Conservation (phyloP, 2,888 invertebrate species). For the Liopterus haemorrhoidalis region DNA sequence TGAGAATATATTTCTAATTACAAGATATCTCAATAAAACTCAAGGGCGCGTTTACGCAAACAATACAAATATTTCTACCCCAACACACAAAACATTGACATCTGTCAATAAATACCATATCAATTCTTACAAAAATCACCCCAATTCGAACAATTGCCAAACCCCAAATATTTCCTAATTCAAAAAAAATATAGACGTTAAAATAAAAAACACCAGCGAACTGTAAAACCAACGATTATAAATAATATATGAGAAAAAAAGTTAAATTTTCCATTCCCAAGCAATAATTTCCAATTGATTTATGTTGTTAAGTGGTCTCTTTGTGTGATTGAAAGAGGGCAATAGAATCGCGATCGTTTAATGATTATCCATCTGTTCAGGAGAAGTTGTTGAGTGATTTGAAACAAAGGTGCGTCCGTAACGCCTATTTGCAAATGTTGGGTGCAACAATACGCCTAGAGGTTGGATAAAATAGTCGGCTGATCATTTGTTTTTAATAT, state of each 20-base stretch:
- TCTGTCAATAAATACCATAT: no score
- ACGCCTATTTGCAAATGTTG: constrained; percentile 30
- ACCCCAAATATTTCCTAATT: not conserved
- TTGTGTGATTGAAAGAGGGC: no score
- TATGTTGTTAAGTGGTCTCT: not conserved
- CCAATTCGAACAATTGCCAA: not conserved
- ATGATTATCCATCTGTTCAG: constrained; percentile 23
- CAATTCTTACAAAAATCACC: not conserved
- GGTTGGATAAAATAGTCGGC: no score
- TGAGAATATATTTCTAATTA: no score
- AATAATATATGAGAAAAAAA: not conserved
- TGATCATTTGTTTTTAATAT: constrained; percentile 6
- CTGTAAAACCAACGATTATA: not conserved
- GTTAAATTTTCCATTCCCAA: not conserved
- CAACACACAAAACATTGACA: not conserved
- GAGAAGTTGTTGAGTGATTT: not conserved
- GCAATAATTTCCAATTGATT: constrained; percentile 7
- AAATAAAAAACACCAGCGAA: not conserved
- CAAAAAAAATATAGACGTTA: not conserved
- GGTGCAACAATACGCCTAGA: constrained; percentile 42
- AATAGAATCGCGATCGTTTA: no score
- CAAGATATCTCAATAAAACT: no score
- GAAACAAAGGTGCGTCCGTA: constrained; percentile 22
- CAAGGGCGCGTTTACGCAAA: no score
- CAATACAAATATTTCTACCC: not conserved